These are phyloP conservation scores for Sericinus montela DNA, from an alignment of 2,888 invertebrate species.

Conservation along the genomic window DNA sequence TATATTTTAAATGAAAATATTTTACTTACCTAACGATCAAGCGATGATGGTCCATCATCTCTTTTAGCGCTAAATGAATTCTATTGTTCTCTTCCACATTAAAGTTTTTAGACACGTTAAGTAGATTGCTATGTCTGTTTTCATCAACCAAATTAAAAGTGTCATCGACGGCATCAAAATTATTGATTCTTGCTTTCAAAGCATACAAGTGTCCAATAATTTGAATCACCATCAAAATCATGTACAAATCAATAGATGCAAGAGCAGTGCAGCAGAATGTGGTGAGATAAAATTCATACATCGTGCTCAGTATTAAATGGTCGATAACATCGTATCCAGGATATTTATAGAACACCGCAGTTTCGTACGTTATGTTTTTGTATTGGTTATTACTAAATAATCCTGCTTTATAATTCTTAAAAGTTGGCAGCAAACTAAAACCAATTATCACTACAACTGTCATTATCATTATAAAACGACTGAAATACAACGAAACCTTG, in stretches of 20 bases:
- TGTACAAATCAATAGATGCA: conserved; percentile 19
- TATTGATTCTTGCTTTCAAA: conserved; percentile 18
- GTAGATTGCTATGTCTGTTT: background rate
- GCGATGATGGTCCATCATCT: conserved; percentile 12
- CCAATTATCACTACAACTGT: background rate
- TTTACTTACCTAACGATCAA: conserved; percentile 13
- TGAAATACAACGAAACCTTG: conserved; percentile 3
- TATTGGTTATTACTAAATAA: background rate
- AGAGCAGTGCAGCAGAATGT: conserved; percentile 9
- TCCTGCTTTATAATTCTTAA: conserved; percentile 9
- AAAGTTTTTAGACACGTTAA: conserved; percentile 2
- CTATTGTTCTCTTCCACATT: conserved; percentile 6
- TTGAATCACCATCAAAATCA: conserved; percentile 23
- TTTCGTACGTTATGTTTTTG: conserved; percentile 17
- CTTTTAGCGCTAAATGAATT: conserved; percentile 5
- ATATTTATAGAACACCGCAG: conserved; percentile 16
- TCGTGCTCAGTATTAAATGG: conserved; percentile 15
- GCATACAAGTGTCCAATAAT: conserved; percentile 24
- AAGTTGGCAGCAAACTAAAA: conserved; percentile 3
- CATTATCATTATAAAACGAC: background rate
- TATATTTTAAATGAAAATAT: background rate
- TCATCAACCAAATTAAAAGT: background rate
- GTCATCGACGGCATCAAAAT: background rate
- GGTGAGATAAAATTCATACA: conserved; percentile 10
- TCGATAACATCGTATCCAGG: conserved; percentile 20